Evolutionary conservation across 2,888 invertebrate genomes (phyloP).

Genomic region (Hirtodrosophila cameraria): DNA sequence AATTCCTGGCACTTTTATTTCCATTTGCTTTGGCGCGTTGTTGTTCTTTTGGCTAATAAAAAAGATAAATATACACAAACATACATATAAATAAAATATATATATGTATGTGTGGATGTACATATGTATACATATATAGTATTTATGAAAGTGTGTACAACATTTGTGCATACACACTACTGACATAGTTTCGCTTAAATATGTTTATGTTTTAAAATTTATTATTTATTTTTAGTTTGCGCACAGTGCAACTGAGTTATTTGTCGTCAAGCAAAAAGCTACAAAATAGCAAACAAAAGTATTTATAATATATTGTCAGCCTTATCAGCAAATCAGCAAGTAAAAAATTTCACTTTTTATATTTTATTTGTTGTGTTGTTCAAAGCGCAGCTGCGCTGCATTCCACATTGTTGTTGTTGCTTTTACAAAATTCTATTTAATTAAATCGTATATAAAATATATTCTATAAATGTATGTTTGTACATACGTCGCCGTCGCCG

Average conservation of each 20-base stretch:
- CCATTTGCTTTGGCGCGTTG: slow-evolving; percentile 27
- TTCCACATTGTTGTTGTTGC: slow-evolving; percentile 12
- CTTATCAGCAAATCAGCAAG: slow-evolving; percentile 23
- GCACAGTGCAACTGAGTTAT: slow-evolving; percentile 28
- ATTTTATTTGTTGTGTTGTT: slow-evolving; percentile 18
- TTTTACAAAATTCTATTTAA: slow-evolving; percentile 20
- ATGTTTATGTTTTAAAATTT: slow-evolving; percentile 27
- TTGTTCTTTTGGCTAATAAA: slow-evolving; percentile 34
- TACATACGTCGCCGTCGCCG: slow-evolving; percentile 31
- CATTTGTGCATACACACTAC: slow-evolving; percentile 76
- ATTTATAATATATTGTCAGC: not conserved
- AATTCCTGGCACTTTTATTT: slow-evolving; percentile 60
- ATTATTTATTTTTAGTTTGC: slow-evolving; percentile 35
- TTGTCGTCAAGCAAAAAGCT: not conserved
- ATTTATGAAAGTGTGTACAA: slow-evolving; percentile 43
- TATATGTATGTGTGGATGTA: slow-evolving; percentile 4
- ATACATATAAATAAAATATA: no score
- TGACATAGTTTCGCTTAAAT: slow-evolving; percentile 63
- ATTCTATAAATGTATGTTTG: no score
- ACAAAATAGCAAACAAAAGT: slow-evolving; percentile 8
- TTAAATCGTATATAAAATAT: slow-evolving; percentile 27
- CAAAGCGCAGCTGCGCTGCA: slow-evolving; percentile 29
- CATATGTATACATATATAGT: slow-evolving; percentile 12
- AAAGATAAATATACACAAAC: slow-evolving; percentile 15
- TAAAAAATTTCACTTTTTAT: slow-evolving; percentile 57